phyloP scores from a whole-genome alignment of 2,888 invertebrate species.

The Drosophila kuntzei region DNA sequence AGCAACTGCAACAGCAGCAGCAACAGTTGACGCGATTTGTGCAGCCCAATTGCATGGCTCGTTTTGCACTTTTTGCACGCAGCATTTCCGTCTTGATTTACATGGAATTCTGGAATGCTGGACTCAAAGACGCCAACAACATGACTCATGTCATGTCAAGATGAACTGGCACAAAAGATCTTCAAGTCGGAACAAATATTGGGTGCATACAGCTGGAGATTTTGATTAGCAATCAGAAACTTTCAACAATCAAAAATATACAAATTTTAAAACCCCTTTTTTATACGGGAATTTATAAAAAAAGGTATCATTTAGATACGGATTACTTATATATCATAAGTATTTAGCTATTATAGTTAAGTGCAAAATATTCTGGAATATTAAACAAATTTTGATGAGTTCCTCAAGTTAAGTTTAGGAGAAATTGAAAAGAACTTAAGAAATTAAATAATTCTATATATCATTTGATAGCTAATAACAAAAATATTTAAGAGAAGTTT shows the following conservation, averaged over 20 bases:
- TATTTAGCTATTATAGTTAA: too few species aligned
- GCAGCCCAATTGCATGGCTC: constrained; percentile 76
- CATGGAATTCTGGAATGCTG: constrained; percentile 50
- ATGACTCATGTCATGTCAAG: constrained; percentile 40
- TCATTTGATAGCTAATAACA: too few species aligned
- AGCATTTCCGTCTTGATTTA: constrained; percentile 80
- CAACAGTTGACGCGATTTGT: constrained; percentile 65
- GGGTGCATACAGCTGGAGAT: neutral
- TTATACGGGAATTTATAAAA: too few species aligned
- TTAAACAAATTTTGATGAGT: too few species aligned
- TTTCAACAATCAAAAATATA: neutral
- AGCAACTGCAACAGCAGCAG: constrained; percentile 31
- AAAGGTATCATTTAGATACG: too few species aligned
- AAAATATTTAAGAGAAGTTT: too few species aligned
- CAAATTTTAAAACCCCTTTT: too few species aligned
- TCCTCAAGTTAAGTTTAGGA: too few species aligned
- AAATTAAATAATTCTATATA: too few species aligned
- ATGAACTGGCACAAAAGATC: constrained; percentile 11
- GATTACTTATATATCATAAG: too few species aligned
- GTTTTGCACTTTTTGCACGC: constrained; percentile 78
- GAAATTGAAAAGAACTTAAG: too few species aligned
- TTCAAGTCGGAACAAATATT: neutral
- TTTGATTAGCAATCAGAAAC: neutral
- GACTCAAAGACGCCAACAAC: constrained; percentile 5
- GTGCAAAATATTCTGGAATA: too few species aligned